Base-by-base conservation (phyloP, 2,888 invertebrate genomes). In the Lithophane socia region DNA sequence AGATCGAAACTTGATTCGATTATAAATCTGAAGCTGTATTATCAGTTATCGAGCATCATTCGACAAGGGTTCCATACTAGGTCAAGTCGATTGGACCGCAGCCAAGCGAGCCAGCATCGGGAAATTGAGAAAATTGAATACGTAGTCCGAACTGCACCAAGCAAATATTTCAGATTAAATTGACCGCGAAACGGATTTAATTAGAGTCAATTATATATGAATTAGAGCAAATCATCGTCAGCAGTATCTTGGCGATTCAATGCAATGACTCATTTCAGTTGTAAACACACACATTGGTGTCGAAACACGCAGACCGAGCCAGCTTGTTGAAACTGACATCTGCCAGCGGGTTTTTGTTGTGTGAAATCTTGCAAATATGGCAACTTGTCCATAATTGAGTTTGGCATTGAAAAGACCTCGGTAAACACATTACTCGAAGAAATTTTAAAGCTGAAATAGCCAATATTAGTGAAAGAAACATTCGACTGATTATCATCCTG, bases 251-350 rank as follows among this genome's bases (percentile, higher is more conserved):
- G 67, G 79, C 82, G 79, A 82, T 80, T 75, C 63, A 54, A 65
- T 63, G 77, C 73, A 80, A 73, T 87, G 86, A 87, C 66, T 88
- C 88, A 87, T 79, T 79, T 71, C 66, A 81, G 67, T 77, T 83
- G 80, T 86, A 83, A 79, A 86, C 82, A 88, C 69, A 78, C 79
- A 77, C 78, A 76, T 67, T 60, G 47, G 67, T 86, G 75, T 79
- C 78, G 82, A 74, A 81, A 65, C 75, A 75, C 75, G 54, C 79
- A 64, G 12, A 44, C 54, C 74, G 65, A 60, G 68, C 37, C 60
- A 68, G 73, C 61, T 77, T 76, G 66, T 78, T 70, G 61, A 75
- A 72, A 65, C 68, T 58, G 76, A 74, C 85, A 79, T 83, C 83
- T 77, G 77, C 72, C 21, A 67, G 63, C 66, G 18, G 56, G 73